These are phyloP conservation scores for Drosophila yakuba DNA, from an alignment of 1,140 invertebrate genomes.

Conservation along the genomic window DNA sequence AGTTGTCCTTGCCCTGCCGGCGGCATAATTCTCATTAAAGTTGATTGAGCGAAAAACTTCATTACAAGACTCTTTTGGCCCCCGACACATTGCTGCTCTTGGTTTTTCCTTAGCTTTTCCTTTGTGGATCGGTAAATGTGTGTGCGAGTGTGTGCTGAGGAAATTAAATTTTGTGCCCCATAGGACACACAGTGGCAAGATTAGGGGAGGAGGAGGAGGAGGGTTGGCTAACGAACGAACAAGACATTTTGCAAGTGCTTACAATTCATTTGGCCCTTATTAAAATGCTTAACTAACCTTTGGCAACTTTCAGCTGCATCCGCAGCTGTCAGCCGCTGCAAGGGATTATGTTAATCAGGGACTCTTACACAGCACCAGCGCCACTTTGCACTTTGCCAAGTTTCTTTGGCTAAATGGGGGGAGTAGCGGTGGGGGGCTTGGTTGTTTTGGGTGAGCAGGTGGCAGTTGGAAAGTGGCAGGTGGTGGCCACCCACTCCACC, in stretches of 20 bases:
- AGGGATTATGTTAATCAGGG: constrained; percentile 81
- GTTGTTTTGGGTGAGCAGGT: background rate
- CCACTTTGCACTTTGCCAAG: constrained; percentile 76
- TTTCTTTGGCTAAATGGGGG: constrained; percentile 33
- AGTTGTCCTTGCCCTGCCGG: constrained; percentile 50
- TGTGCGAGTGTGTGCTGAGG: constrained; percentile 32
- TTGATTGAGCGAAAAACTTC: constrained; percentile 83
- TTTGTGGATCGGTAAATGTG: background rate
- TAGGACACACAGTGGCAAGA: constrained; percentile 45
- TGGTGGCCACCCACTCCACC: too few species aligned
- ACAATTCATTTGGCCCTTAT: constrained; percentile 80
- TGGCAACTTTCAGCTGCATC: constrained; percentile 64
- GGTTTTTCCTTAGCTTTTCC: constrained; percentile 8
- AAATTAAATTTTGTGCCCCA: constrained; percentile 78
- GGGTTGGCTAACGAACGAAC: constrained; percentile 3
- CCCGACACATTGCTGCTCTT: background rate
- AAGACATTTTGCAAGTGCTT: constrained; percentile 72
- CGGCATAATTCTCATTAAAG: constrained; percentile 76
- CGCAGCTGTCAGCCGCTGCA: constrained; percentile 64
- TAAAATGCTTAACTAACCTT: constrained; percentile 81
- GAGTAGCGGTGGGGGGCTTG: background rate
- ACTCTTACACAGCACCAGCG: constrained; percentile 49
- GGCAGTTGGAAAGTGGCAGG: constrained; percentile 1
- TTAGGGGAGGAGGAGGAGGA: too few species aligned
- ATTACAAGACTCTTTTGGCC: constrained; percentile 50